Conservation (phyloP, 2,113 vertebrate genomes). For the Thermophis baileyi region DNA sequence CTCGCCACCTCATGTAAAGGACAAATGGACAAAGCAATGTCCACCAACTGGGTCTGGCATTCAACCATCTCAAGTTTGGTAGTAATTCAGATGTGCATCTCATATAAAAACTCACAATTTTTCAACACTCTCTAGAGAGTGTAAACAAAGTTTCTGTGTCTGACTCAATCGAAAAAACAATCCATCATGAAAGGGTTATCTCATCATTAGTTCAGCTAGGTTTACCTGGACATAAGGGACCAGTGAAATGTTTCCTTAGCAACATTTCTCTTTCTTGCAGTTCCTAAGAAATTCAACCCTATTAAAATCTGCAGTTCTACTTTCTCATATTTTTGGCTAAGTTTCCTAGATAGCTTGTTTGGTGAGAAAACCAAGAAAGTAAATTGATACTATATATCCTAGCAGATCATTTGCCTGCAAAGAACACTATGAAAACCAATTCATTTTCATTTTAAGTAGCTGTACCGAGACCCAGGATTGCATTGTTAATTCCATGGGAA, state of each 20-base stretch:
- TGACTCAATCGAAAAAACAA: not conserved
- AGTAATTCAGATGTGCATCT: not conserved
- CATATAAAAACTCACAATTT: not conserved
- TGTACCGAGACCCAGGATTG: not conserved
- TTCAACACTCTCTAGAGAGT: not conserved
- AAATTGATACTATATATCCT: not conserved
- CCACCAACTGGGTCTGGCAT: not conserved
- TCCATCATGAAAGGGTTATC: not conserved
- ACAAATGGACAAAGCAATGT: not conserved
- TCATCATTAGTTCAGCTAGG: not conserved
- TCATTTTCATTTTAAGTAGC: constrained; percentile 19
- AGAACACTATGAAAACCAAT: not conserved
- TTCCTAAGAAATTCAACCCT: constrained; percentile 2
- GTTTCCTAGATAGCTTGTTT: constrained; percentile 2
- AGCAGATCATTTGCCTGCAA: constrained; percentile 5
- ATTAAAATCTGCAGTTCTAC: constrained; percentile 7
- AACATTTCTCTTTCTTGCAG: not conserved
- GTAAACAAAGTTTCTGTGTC: not conserved
- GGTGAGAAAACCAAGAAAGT: constrained; percentile 1
- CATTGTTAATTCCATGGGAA: not conserved
- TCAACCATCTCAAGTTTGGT: not conserved
- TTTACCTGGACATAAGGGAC: not conserved
- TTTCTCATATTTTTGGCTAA: constrained; percentile 10
- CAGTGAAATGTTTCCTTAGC: constrained; percentile 3
- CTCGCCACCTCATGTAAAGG: not conserved